These are phyloP conservation scores for Drosophila vallismaia DNA, from an alignment of 2,888 invertebrate species.

Conservation along the genomic window DNA sequence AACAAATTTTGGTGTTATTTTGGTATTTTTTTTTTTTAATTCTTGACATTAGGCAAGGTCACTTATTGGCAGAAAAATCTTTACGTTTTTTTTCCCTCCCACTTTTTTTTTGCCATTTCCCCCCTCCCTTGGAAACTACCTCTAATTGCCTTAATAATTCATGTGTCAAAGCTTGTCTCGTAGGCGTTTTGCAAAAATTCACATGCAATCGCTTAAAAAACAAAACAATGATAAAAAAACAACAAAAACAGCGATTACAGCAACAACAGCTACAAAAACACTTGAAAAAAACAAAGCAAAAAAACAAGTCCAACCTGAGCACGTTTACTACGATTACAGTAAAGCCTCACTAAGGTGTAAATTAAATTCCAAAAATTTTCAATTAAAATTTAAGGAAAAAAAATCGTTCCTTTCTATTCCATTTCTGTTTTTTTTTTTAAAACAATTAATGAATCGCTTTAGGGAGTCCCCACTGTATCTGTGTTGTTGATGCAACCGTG, in stretches of 20 bases:
- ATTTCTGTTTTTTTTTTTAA: too few relatives aligned
- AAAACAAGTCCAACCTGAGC: conserved; percentile 28
- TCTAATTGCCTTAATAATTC: conserved; percentile 55
- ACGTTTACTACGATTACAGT: conserved; percentile 10
- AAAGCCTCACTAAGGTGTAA: neutral
- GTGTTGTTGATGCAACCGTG: conserved; percentile 37
- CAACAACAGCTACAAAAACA: conserved; percentile 19
- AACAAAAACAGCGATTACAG: conserved; percentile 1
- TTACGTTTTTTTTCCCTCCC: too few relatives aligned
- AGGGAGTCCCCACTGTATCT: conserved; percentile 8
- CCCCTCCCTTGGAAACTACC: conserved; percentile 13
- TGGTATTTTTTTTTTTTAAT: neutral
- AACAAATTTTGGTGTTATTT: too few relatives aligned
- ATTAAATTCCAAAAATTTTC: too few relatives aligned
- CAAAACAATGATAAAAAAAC: conserved; percentile 22
- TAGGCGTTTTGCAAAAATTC: conserved; percentile 48
- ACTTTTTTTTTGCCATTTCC: too few relatives aligned
- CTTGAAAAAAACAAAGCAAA: conserved; percentile 18
- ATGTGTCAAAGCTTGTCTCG: conserved; percentile 51
- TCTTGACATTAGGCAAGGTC: conserved; percentile 18
- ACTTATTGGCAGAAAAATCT: neutral
- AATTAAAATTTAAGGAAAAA: too few relatives aligned
- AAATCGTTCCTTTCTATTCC: too few relatives aligned
- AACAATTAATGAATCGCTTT: neutral
- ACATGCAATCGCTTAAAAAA: conserved; percentile 36